Evolutionary conservation across 2,113 vertebrate species (phyloP).

Genomic region (Notiomystis cincta): DNA sequence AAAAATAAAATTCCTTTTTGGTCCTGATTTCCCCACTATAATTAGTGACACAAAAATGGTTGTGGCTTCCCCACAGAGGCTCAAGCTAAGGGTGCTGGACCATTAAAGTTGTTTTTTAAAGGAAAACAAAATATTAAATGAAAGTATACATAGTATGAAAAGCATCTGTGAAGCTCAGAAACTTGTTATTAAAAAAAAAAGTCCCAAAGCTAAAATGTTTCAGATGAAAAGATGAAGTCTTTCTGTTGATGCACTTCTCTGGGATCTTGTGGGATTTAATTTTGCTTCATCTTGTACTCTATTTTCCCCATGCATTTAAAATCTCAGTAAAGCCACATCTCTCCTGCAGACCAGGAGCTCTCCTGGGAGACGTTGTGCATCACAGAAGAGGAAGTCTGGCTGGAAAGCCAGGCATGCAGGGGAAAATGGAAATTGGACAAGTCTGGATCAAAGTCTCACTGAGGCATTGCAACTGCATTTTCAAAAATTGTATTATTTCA

Average conservation of each 20-base stretch:
- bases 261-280: neutral
- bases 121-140: neutral
- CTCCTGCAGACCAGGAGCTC: neutral
- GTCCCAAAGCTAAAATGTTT: neutral
- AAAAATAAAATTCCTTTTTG: neutral
- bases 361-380: neutral
- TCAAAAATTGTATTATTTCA: neutral
- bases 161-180: neutral
- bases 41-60: neutral
- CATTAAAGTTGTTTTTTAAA: neutral
- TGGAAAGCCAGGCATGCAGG: neutral
- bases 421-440: neutral
- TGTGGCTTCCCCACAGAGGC: neutral
- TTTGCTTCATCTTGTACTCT: neutral
- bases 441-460: neutral
- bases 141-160: neutral
- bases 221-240: neutral
- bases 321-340: neutral
- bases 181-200: neutral
- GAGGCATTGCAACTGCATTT: neutral
- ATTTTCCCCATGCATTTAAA: neutral
- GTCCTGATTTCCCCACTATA: neutral
- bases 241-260: neutral
- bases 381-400: neutral
- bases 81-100: neutral